Evolutionary conservation across 2,888 invertebrate species (phyloP), one percentile per base, ranked within the genome.

Genomic region (Eutolmus rufibarbis): DNA sequence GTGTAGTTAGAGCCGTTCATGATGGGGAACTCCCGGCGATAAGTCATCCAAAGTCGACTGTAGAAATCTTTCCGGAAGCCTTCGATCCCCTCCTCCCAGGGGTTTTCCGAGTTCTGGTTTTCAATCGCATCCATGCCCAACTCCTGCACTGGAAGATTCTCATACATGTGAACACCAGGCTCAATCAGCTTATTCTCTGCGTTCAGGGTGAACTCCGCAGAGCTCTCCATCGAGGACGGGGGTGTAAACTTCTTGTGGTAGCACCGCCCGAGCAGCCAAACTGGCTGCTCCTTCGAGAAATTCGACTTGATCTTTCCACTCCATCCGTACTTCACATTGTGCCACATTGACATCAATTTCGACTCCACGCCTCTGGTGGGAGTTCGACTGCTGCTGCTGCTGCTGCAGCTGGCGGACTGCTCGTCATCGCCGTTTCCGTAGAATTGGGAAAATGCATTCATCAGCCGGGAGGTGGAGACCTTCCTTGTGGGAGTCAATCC

Each of bases 251-350:
- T 96, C 23, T 96, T 94, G 91, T 96, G 96, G 91, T 98, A 98
- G 91, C 96, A 96, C 87, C 95, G 94, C 0, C 98, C 98, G 40
- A 98, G 93, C 34, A 98, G 92, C 96, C 97, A 97, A 4, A 98
- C 97, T 0, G 97, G 97, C 89, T 96, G 96, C 93, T 97, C 97
- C 93, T 96, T 96, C 0, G 96, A 97, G 90, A 96, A 96, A 90
- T 94, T 95, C 1, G 96, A 95, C 90, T 95, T 95, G 89, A 97
- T 93, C 93, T 97, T 97, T 0, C 96, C 95, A 86, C 95, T 95
- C 96, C 96, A 97, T 93, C 96, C 97, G 93, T 97, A 97, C 93
- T 97, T 97, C 88, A 98, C 95, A 92, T 97, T 97, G 92, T 97
- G 97, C 97, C 97, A 97, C 95, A 97, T 96, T 66, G 97, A 97